These are phyloP conservation scores for Daphoenositta chrysoptera DNA, from an alignment of 2,113 vertebrate genomes.

Conservation along the genomic window DNA sequence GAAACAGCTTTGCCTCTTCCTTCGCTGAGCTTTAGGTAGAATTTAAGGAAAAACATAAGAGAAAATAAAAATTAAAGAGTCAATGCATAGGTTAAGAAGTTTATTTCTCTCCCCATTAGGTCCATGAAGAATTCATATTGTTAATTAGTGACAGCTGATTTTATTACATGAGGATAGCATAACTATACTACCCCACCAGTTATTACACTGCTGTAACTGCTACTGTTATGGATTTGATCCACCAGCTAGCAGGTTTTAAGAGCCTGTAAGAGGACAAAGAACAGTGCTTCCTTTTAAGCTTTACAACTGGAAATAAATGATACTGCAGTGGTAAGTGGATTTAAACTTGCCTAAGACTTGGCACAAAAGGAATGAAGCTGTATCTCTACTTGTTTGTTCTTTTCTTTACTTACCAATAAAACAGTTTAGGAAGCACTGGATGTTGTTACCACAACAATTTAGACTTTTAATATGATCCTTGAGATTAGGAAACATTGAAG, in stretches of 20 bases:
- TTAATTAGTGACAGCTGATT: neutral
- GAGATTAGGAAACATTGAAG: neutral
- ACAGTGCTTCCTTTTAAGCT: neutral
- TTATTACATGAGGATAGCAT: neutral
- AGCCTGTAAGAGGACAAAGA: neutral
- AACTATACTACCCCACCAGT: neutral
- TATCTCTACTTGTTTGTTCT: neutral
- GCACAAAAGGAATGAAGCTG: neutral
- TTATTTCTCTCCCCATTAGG: neutral
- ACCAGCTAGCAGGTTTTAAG: neutral
- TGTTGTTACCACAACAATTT: neutral
- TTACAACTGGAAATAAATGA: neutral
- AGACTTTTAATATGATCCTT: neutral
- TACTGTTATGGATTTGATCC: neutral
- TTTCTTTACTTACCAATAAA: neutral
- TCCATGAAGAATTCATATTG: neutral
- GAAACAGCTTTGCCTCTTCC: conserved; percentile 93
- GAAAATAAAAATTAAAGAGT: neutral
- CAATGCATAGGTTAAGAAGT: neutral
- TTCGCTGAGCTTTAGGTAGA: conserved; percentile 72
- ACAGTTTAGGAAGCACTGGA: neutral
- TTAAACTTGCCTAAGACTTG: neutral
- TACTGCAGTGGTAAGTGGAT: neutral
- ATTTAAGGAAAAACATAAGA: neutral
- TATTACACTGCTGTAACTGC: neutral